phyloP scores from a whole-genome alignment of 2,113 vertebrate genomes.

The Gambusia affinis region DNA sequence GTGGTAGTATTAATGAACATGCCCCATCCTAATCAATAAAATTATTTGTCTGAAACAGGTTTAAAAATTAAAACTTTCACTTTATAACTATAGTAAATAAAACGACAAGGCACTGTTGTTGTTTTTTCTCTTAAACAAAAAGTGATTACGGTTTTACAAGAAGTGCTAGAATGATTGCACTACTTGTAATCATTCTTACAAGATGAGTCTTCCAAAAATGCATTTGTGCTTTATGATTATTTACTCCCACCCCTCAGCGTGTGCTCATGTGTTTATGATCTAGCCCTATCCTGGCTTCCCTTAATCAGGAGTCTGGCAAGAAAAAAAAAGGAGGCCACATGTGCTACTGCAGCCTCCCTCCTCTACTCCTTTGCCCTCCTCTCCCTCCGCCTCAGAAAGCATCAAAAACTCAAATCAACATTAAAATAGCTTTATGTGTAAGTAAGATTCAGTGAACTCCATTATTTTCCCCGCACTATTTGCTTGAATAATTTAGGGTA shows the following conservation, averaged over 20 bases:
- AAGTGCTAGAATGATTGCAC: neutral
- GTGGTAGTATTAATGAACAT: too few relatives aligned
- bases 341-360: slow-evolving; percentile 38
- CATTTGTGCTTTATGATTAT: slow-evolving; percentile 51
- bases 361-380: neutral
- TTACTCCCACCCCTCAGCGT: slow-evolving; percentile 47
- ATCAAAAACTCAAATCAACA: slow-evolving; percentile 94
- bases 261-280: slow-evolving; percentile 62
- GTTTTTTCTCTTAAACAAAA: neutral
- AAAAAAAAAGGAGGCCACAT: slow-evolving; percentile 31
- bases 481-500: slow-evolving; percentile 99
- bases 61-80: neutral
- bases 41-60: neutral
- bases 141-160: neutral
- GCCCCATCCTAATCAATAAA: too few relatives aligned
- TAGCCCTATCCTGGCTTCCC: slow-evolving; percentile 7
- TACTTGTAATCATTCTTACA: neutral
- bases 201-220: slow-evolving; percentile 18
- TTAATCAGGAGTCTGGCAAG: slow-evolving; percentile 33
- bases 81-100: neutral
- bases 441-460: slow-evolving; percentile 95
- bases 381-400: slow-evolving; percentile 67
- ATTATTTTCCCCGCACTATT: slow-evolving; percentile 98
- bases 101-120: neutral
- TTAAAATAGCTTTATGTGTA: slow-evolving; percentile 93